phyloP scores from a whole-genome alignment of 92 coral and sea anemone species.

The Phymanthus crucifer region DNA sequence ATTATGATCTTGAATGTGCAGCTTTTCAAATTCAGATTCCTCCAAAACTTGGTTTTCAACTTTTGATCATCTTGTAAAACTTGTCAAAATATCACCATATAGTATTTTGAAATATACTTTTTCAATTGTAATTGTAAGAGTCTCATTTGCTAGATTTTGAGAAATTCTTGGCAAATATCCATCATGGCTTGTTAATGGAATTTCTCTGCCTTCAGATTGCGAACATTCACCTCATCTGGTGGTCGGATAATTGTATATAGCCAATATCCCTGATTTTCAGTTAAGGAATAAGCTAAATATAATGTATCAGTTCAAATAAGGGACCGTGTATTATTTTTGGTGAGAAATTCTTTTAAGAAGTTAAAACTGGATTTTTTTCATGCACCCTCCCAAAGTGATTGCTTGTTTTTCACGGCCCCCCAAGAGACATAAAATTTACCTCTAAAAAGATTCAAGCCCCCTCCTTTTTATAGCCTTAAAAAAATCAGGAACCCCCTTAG shows the following conservation, averaged over 20 bases:
- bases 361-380: too few species aligned
- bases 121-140: not conserved
- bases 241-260: conserved; percentile 72
- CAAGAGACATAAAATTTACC: too few species aligned
- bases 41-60: not conserved
- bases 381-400: too few species aligned
- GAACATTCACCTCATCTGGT: conserved; percentile 32
- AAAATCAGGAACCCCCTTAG: not conserved
- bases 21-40: not conserved
- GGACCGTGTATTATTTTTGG: too few species aligned
- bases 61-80: not conserved
- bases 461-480: too few species aligned
- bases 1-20: too few species aligned
- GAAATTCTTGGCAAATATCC: not conserved
- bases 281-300: conserved; percentile 51
- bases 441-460: too few species aligned
- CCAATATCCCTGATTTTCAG: conserved; percentile 81
- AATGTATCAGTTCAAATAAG: too few species aligned
- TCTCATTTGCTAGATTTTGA: not conserved
- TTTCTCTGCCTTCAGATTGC: conserved; percentile 52
- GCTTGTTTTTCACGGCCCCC: too few species aligned
- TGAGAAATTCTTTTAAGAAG: too few species aligned
- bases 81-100: not conserved
- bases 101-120: not conserved
- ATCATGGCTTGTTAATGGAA: conserved; percentile 42